phyloP scores from a whole-genome alignment of 1,140 invertebrate species.

The Sweltsa coloradensis region DNA sequence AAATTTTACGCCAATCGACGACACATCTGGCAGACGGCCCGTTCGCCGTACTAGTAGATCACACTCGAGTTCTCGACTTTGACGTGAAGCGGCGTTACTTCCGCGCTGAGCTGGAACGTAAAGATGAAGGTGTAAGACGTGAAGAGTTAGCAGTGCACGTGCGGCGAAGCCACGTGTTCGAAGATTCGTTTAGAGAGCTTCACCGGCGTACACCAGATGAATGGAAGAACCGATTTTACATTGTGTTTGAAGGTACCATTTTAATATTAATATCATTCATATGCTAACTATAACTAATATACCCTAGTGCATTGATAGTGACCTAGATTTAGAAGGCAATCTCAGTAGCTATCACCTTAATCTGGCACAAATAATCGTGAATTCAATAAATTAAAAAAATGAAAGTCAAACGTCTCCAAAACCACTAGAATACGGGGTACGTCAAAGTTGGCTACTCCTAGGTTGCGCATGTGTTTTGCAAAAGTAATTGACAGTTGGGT shows the following conservation, averaged over 20 bases:
- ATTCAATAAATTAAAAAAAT: too few species aligned
- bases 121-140: constrained; percentile 67
- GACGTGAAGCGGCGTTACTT: constrained; percentile 89
- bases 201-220: constrained; percentile 75
- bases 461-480: too few species aligned
- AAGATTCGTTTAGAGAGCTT: constrained; percentile 83
- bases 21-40: constrained; percentile 77
- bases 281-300: too few species aligned
- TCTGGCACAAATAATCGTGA: too few species aligned
- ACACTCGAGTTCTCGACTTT: constrained; percentile 82
- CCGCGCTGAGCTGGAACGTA: constrained; percentile 69
- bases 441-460: too few species aligned
- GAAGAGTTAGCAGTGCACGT: constrained; percentile 88
- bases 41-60: constrained; percentile 81
- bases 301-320: too few species aligned
- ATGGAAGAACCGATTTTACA: constrained; percentile 92
- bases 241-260: constrained; percentile 91
- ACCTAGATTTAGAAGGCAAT: too few species aligned
- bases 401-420: too few species aligned
- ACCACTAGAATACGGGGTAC: too few species aligned
- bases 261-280: too few species aligned
- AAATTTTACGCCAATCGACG: constrained; percentile 79
- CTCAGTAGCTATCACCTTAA: too few species aligned
- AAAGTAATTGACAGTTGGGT: too few species aligned
- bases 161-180: constrained; percentile 74